These are phyloP conservation scores for Nesoenas mayeri DNA, from an alignment of 2,113 vertebrate species.

Conservation along the genomic window DNA sequence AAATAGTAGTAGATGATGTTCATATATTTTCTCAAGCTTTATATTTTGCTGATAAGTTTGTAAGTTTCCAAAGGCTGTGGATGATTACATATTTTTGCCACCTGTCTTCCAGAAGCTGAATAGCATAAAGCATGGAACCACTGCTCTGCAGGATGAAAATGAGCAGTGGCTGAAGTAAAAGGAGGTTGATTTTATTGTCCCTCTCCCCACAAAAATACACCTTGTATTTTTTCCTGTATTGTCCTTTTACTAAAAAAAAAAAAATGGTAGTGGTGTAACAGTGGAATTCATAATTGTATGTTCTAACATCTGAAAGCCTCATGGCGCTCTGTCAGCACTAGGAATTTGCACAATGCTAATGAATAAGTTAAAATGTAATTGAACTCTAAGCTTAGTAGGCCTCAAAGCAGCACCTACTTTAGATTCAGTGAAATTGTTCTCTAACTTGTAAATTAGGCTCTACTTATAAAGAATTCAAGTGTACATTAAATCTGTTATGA, in stretches of 20 bases:
- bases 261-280: background rate
- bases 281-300: background rate
- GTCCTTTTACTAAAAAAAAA: background rate
- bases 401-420: background rate
- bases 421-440: background rate
- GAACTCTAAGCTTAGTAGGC: background rate
- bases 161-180: background rate
- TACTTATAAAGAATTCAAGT: background rate
- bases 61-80: background rate
- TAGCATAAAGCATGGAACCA: background rate
- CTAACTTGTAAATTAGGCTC: background rate
- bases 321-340: background rate
- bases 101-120: background rate
- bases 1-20: background rate
- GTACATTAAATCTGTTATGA: background rate
- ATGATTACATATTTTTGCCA: background rate
- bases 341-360: background rate
- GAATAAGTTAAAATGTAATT: background rate
- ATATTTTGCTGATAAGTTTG: background rate
- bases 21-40: background rate
- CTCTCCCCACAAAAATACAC: background rate
- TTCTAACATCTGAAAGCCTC: background rate
- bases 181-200: background rate
- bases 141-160: background rate
- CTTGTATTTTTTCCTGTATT: background rate